Conservation (phyloP, 2,888 invertebrate genomes). For the Escarpia spicata region DNA sequence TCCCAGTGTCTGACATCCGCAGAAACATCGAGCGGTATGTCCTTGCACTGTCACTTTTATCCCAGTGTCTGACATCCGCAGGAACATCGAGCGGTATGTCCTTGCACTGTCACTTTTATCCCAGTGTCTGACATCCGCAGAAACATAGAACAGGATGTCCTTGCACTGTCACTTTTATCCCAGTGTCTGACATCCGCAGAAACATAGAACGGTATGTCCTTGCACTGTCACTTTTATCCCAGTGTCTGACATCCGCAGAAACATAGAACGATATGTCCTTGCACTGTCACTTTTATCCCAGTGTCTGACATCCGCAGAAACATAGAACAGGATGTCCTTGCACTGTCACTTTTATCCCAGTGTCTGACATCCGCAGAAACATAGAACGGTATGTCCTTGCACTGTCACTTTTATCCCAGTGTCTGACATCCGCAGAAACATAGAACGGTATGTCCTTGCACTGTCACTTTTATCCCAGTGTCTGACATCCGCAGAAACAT, state of each 20-base stretch:
- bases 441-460: constrained; percentile 58
- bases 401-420: constrained; percentile 57
- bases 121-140: constrained; percentile 65
- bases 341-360: constrained; percentile 51
- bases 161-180: constrained; percentile 43
- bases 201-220: constrained; percentile 64
- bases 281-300: constrained; percentile 49
- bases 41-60: constrained; percentile 38
- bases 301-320: constrained; percentile 66
- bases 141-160: constrained; percentile 64
- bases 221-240: constrained; percentile 49
- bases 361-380: constrained; percentile 66
- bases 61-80: constrained; percentile 64
- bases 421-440: constrained; percentile 65
- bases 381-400: constrained; percentile 60
- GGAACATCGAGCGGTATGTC: constrained; percentile 65
- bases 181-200: constrained; percentile 65
- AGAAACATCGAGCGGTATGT: constrained; percentile 65
- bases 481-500: constrained; percentile 66
- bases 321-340: constrained; percentile 61
- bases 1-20: constrained; percentile 65
- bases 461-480: constrained; percentile 57
- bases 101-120: constrained; percentile 39
- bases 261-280: constrained; percentile 62
- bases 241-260: constrained; percentile 65